Conservation (phyloP, 1,140 invertebrate species). For the Andricus grossulariae region DNA sequence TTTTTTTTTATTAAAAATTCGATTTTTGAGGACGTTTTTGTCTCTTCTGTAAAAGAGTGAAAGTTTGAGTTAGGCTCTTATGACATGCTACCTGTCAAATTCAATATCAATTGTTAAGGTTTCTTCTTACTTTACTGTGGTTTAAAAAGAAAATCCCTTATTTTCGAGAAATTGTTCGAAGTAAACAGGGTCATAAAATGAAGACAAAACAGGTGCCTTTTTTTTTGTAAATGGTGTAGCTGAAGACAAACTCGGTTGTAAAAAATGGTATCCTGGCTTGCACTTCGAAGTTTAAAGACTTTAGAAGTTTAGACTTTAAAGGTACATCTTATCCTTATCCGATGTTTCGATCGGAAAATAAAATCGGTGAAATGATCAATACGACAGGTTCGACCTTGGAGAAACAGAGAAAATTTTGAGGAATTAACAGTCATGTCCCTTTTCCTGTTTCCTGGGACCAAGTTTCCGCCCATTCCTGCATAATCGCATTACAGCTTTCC, state of each 20-base stretch:
- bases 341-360: not conserved
- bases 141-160: no score
- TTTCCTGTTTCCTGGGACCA: not conserved
- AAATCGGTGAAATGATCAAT: constrained; percentile 13
- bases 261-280: not conserved
- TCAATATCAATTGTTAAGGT: no score
- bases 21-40: no score
- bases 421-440: constrained; percentile 14
- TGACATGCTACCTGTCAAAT: no score
- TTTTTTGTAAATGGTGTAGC: no score
- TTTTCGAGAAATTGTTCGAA: no score
- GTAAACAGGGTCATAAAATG: no score
- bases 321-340: not conserved
- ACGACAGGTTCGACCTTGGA: not conserved
- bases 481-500: constrained; percentile 15
- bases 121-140: no score
- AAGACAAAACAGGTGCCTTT: no score
- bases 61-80: no score
- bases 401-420: not conserved
- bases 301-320: not conserved
- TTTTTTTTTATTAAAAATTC: no score
- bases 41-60: no score
- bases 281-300: not conserved
- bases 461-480: constrained; percentile 15
- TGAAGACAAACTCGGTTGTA: not conserved